phyloP scores from a whole-genome alignment of 1,140 invertebrate genomes.

The Macrotrachela quadricornifera region DNA sequence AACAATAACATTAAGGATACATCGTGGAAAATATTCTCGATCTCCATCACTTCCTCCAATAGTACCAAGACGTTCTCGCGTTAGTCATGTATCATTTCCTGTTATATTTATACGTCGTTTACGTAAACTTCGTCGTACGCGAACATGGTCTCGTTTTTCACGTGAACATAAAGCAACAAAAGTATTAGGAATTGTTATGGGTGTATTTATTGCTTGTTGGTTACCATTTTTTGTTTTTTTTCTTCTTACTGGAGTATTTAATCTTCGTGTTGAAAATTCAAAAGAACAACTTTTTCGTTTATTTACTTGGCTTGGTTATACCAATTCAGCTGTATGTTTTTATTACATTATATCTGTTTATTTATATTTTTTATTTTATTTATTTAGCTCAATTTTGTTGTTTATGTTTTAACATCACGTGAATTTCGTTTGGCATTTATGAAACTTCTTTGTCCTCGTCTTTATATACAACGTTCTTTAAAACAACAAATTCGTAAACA shows the following conservation, averaged over 20 bases:
- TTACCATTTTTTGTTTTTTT: constrained; percentile 28
- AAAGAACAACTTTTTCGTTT: background rate
- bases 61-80: background rate
- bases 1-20: no score
- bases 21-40: no score
- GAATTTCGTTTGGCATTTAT: constrained; percentile 54
- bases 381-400: constrained; percentile 67
- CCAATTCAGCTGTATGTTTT: constrained; percentile 15
- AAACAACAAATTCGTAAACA: no score
- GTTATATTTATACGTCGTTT: constrained; percentile 9
- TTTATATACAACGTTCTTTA: background rate
- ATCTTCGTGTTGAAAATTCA: background rate
- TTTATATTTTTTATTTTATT: no score
- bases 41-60: constrained; percentile 21
- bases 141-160: constrained; percentile 52
- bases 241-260: constrained; percentile 19
- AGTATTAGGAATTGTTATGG: constrained; percentile 31
- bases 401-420: constrained; percentile 76
- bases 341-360: no score
- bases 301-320: constrained; percentile 24
- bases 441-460: constrained; percentile 12
- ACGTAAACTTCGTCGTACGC: constrained; percentile 42
- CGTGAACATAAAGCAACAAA: constrained; percentile 32
- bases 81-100: background rate
- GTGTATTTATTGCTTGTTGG: constrained; percentile 28